Evolutionary conservation across 1,140 invertebrate genomes (phyloP), one percentile per base, ranked within the genome.

Genomic region (Anadara kagoshimensis): DNA sequence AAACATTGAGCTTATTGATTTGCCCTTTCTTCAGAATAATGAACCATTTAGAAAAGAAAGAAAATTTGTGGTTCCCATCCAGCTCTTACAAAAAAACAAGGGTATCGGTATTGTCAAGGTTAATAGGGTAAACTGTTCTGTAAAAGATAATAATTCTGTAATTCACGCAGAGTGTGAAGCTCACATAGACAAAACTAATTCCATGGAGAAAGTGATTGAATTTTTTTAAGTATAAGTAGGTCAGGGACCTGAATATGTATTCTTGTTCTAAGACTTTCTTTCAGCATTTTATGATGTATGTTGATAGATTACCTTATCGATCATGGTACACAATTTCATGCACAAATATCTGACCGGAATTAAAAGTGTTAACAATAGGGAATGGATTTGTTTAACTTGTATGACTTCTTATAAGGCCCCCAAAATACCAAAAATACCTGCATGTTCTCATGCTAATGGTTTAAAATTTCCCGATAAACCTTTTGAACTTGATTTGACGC

Each of bases 261-360:
- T 75, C 43, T 47, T 78, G 76, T 54, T 26, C 65, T 57, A 73
- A 78, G 61, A 72, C 72, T 49, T 78, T 73, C 63, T 78, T 75
- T 49, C 59, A 45, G 22, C 65, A 74, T 44, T 68, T 57, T 41
- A 64, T 78, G 20, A 26, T 41, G 14, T 62, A 71, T 26, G 5
- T 62, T 44, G 62, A 43, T 1, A 24, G 43, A 47, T 29, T 66
- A 22, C 11, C 4, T 24, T 49, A 43, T 16, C 49, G 43, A 43
- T 14, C 1, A 18, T 14, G 12, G 29, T 36, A 24, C 47, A 54
- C n/a, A 49, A 45, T 16, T 43, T 20, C 26, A 20, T 68, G 51
- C 11, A 36, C 7, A 43, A 16, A 20, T 44, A 10, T 44, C 24
- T 62, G 7, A 69, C 57, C 43, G 61, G 49, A 36, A 53, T 69